Evolutionary conservation across 2,797 vertebrate genomes (phyloP).

Genomic region (Yasuhikotakia modesta): DNA sequence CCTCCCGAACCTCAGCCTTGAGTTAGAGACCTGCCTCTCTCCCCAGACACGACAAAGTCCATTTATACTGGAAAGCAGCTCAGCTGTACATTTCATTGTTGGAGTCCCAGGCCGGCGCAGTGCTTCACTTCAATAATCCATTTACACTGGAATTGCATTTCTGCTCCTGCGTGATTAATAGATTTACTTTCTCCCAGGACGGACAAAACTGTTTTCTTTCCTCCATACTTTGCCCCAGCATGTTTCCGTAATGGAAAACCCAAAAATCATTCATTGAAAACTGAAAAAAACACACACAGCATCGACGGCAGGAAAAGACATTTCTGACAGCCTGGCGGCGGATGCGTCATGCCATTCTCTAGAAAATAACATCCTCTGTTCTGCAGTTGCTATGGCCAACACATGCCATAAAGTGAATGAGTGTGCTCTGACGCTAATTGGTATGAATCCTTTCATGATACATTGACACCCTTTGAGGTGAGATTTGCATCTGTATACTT

Average conservation of each 20-base stretch:
- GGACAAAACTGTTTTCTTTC: conserved; percentile 60
- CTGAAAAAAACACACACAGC: conserved; percentile 50
- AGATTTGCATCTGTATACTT: conserved; percentile 35
- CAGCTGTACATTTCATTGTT: conserved; percentile 51
- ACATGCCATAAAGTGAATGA: conserved; percentile 41
- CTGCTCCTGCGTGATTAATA: conserved; percentile 75
- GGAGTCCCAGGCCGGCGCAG: conserved; percentile 57
- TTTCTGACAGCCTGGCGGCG: conserved; percentile 43
- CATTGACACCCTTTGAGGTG: conserved; percentile 42
- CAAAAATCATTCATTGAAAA: conserved; percentile 51
- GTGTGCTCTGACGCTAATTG: conserved; percentile 41
- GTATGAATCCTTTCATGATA: conserved; percentile 48
- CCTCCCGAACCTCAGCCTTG: conserved; percentile 32
- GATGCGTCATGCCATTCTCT: conserved; percentile 57
- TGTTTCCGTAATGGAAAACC: conserved; percentile 46
- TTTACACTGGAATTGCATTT: conserved; percentile 72
- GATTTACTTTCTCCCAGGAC: conserved; percentile 52
- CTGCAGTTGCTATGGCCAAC: conserved; percentile 57
- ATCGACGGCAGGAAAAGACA: conserved; percentile 46
- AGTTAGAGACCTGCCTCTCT: conserved; percentile 49
- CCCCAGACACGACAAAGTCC: conserved; percentile 50
- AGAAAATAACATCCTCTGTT: conserved; percentile 54
- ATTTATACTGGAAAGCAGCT: conserved; percentile 54
- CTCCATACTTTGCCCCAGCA: conserved; percentile 10
- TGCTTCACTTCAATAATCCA: conserved; percentile 74